Evolutionary conservation across 1,140 invertebrate genomes (phyloP).

Genomic region (Cryptotermes secundus): DNA sequence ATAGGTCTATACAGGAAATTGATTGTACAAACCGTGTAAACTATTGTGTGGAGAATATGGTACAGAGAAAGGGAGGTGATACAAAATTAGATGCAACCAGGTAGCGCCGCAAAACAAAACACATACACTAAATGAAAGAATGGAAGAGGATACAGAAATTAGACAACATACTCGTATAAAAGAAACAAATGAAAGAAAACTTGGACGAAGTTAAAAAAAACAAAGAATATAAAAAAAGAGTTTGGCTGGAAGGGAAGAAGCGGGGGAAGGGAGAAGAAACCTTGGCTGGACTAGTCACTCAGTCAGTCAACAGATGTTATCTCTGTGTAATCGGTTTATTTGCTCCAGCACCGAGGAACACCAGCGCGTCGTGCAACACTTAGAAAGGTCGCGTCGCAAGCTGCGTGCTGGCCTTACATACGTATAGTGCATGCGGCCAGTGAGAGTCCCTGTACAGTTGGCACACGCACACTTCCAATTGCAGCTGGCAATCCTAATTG

Average conservation of each 20-base stretch:
- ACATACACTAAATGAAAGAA: not conserved
- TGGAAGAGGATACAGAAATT: conserved; percentile 1
- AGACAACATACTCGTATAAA: not conserved
- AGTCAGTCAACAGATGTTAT: conserved; percentile 13
- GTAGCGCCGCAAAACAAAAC: not conserved
- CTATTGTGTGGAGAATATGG: too few species aligned
- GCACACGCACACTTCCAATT: too few species aligned
- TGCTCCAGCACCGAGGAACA: not conserved
- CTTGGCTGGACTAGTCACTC: conserved; percentile 13
- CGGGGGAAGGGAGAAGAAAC: not conserved
- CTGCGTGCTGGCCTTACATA: not conserved
- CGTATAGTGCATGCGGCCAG: not conserved
- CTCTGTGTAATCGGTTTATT: conserved; percentile 15
- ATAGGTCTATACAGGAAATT: too few species aligned
- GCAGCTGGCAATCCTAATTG: too few species aligned
- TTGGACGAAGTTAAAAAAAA: not conserved
- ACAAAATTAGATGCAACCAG: not conserved
- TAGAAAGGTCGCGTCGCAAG: not conserved
- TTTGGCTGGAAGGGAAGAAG: not conserved
- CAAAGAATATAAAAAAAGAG: not conserved
- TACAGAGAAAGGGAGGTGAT: not conserved
- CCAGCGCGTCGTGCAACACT: not conserved
- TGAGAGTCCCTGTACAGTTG: too few species aligned
- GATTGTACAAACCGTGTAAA: too few species aligned
- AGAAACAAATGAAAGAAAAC: not conserved